Evolutionary conservation across 2,888 invertebrate species (phyloP), one percentile per base, ranked within the genome.

Genomic region (Drosophila longiperda): DNA sequence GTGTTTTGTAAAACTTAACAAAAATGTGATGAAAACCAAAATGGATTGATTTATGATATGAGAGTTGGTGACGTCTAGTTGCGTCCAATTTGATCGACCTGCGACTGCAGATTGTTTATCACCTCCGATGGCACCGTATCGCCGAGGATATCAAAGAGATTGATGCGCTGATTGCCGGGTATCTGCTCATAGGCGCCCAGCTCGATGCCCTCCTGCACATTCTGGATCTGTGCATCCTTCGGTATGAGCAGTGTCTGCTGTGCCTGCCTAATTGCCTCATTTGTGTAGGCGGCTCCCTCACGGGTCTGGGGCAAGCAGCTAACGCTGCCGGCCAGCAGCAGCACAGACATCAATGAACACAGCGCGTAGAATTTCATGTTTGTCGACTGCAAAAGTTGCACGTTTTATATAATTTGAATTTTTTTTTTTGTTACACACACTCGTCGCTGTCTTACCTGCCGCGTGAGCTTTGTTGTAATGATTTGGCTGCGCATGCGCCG

Each of bases 41-140:
- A 70, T 68, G 40, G 49, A 72, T 72, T 73, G 80, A 74, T 63
- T 67, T 66, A 70, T 73, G 50, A 48, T 33, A 15, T 15, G 42
- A 53, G 32, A 26, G 26, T 26, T 53, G 33, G 20, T 40, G 33
- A 38, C 49, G 20, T 33, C 72, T 94, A 95, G 90, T 95, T 95
- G 83, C 94, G 95, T 83, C 97, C 97, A 87, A 97, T 96, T 93
- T 96, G 96, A 93, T 97, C 97, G 87, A 97, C 96, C 93, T 97
- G 97, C 63, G 95, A 94, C 92, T 97, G 97, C 73, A 97, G 95
- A 93, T 97, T 97, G 94, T 96, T 97, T 92, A 97, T 96, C 45
- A 97, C 97, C 94, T 97, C 97, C 53, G 96, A 95, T 11, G 97
- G 97, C 73, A 97, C 96, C 92, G 97, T 96, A 91, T 96, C 97